Evolutionary conservation across 2,113 vertebrate species (phyloP).

Genomic region (Craseonycteris thonglongyai): DNA sequence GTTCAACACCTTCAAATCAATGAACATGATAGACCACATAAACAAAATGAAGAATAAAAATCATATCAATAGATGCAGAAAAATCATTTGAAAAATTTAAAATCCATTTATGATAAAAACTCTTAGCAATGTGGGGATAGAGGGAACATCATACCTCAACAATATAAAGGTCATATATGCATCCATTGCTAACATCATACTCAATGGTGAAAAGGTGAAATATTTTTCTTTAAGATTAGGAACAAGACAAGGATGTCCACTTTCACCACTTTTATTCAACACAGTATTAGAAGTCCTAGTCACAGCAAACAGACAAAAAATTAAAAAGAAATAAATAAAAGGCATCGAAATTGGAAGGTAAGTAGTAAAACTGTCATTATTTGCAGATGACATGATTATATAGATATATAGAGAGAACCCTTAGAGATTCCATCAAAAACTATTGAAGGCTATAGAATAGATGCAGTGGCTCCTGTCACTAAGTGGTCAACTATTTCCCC

Average conservation of each 20-base stretch:
- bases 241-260: neutral
- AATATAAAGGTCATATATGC: neutral
- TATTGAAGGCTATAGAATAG: too few relatives aligned
- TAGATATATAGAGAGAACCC: too few relatives aligned
- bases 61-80: neutral
- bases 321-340: neutral
- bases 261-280: neutral
- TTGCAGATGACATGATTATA: too few relatives aligned
- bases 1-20: neutral
- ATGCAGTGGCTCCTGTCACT: too few relatives aligned
- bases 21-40: neutral
- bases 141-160: too few relatives aligned
- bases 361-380: too few relatives aligned
- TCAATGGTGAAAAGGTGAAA: neutral
- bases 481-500: too few relatives aligned
- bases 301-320: neutral
- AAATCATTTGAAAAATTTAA: neutral
- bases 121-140: too few relatives aligned
- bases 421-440: too few relatives aligned
- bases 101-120: neutral
- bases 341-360: too few relatives aligned
- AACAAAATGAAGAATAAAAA: neutral
- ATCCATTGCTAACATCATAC: too few relatives aligned
- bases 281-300: neutral
- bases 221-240: neutral